Percentiles rank a stretch among this genome's conserved stretches.
Evolutionary conservation across 2,888 invertebrate genomes (phyloP).

Genomic region (Lepidonotus clava): DNA sequence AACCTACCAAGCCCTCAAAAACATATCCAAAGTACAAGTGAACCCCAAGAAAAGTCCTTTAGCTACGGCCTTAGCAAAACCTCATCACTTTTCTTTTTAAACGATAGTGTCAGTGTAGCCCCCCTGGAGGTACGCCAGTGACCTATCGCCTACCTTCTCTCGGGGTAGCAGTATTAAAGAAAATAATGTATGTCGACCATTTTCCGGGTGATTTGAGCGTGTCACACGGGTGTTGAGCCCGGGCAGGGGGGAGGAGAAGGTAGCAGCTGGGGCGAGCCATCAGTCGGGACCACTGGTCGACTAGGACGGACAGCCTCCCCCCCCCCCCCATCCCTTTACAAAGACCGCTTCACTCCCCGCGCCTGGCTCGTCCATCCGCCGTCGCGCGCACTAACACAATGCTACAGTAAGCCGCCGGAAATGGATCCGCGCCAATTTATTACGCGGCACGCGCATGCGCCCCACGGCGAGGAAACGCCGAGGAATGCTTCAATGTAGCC

Average conservation of each 20-base stretch:
- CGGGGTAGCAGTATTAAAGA: background rate
- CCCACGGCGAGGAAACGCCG: too few species aligned
- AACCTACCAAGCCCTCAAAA: too few species aligned
- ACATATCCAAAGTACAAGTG: too few species aligned
- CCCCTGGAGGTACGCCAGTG: background rate
- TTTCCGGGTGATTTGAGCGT: constrained; percentile 50
- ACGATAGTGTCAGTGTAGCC: background rate
- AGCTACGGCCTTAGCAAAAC: too few species aligned
- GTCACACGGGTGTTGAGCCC: constrained; percentile 27
- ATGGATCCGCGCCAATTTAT: constrained; percentile 7
- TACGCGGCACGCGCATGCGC: constrained; percentile 15
- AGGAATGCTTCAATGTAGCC: too few species aligned
- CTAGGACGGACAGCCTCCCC: background rate
- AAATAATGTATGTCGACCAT: constrained; percentile 38
- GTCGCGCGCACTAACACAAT: background rate
- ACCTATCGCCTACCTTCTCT: background rate
- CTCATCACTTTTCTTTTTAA: too few species aligned
- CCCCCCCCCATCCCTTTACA: background rate
- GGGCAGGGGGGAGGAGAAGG: background rate
- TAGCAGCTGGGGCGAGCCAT: background rate
- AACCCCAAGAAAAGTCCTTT: too few species aligned
- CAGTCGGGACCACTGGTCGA: constrained; percentile 4
- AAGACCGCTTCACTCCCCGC: background rate
- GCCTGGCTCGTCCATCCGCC: background rate
- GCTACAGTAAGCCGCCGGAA: constrained; percentile 18